phyloP scores from a whole-genome alignment of 2,797 vertebrate species.

The Galaxias olidus region DNA sequence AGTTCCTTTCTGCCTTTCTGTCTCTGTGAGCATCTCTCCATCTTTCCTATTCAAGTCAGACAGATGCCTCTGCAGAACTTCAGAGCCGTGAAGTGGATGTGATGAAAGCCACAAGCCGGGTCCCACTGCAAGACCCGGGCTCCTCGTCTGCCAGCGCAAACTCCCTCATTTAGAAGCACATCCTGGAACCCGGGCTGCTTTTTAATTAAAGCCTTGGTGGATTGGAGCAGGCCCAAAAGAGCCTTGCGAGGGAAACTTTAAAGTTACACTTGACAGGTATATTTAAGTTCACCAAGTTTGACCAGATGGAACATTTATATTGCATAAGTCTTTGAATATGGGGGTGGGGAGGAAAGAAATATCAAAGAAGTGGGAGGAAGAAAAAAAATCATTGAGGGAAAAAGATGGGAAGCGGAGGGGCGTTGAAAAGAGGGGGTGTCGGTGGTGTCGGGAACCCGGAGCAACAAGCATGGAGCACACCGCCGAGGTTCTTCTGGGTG shows the following conservation, averaged over 20 bases:
- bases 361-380: conserved; percentile 61
- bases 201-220: conserved; percentile 81
- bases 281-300: conserved; percentile 78
- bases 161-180: conserved; percentile 75
- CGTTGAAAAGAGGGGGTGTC: conserved; percentile 20
- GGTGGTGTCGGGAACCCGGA: conserved; percentile 37
- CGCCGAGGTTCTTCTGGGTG: conserved; percentile 54
- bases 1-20: conserved; percentile 50
- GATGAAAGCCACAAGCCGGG: conserved; percentile 78
- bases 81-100: conserved; percentile 72
- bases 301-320: conserved; percentile 80
- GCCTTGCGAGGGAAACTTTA: conserved; percentile 60
- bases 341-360: conserved; percentile 56
- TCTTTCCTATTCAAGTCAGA: conserved; percentile 73
- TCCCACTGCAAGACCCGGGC: conserved; percentile 76
- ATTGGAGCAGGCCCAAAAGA: conserved; percentile 67
- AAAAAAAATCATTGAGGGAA: conserved; percentile 35
- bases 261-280: conserved; percentile 81
- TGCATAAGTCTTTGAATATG: conserved; percentile 75
- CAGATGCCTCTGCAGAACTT: conserved; percentile 75
- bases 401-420: conserved; percentile 7
- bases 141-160: conserved; percentile 69
- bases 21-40: conserved; percentile 19
- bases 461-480: conserved; percentile 54
- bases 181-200: conserved; percentile 72